Percentiles rank a stretch among this genome's conserved stretches.
Conservation (phyloP, 2,888 invertebrate genomes). For the Odontocerum albicorne region DNA sequence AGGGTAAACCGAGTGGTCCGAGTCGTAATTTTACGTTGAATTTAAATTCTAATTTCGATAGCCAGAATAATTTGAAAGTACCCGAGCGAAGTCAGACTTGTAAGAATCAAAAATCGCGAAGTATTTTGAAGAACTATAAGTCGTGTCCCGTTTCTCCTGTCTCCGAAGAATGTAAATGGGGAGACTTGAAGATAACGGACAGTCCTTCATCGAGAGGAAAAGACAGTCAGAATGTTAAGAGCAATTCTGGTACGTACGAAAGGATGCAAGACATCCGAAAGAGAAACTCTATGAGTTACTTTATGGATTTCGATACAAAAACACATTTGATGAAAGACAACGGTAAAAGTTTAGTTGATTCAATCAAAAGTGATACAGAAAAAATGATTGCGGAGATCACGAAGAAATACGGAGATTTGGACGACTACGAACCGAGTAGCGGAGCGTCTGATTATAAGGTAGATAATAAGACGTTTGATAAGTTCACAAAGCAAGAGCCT, state of each 20-base stretch:
- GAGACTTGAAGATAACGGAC: constrained; percentile 44
- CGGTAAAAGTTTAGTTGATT: constrained; percentile 61
- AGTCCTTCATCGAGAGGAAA: not conserved
- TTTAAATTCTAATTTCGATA: constrained; percentile 46
- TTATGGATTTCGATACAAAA: constrained; percentile 62
- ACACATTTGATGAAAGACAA: constrained; percentile 49
- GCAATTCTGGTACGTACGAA: constrained; percentile 43
- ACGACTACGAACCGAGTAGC: constrained; percentile 49
- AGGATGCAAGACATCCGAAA: constrained; percentile 54
- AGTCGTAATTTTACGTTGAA: constrained; percentile 52
- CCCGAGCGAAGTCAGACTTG: not conserved
- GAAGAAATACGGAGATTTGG: constrained; percentile 63
- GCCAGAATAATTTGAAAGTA: constrained; percentile 39
- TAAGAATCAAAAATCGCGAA: constrained; percentile 42
- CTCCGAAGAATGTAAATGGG: constrained; percentile 74
- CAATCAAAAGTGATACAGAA: constrained; percentile 65
- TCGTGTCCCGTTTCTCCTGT: constrained; percentile 83
- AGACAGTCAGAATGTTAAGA: constrained; percentile 39
- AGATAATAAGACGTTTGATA: constrained; percentile 22
- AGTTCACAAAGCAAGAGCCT: constrained; percentile 17
- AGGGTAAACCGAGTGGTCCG: not conserved
- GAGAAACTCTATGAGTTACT: constrained; percentile 66
- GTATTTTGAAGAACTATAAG: constrained; percentile 68
- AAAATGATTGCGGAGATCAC: constrained; percentile 69
- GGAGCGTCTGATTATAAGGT: constrained; percentile 32